Conservation (phyloP, 2,797 vertebrate genomes). For the Cercopithecus diana region DNA sequence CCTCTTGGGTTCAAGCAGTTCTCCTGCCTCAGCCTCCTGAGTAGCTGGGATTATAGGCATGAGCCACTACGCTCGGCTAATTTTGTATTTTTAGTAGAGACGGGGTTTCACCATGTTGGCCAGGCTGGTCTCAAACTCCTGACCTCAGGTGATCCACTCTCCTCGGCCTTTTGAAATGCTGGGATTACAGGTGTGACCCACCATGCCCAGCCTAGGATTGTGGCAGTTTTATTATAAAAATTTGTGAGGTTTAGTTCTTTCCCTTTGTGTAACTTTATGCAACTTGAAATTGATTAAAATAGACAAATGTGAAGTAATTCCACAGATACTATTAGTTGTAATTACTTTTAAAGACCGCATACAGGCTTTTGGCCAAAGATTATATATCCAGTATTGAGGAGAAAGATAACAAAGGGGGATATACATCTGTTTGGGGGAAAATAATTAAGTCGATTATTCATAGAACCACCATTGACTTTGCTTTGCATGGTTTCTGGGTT, state of each 20-base stretch:
- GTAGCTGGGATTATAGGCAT: neutral
- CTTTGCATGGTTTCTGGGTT: neutral
- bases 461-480: neutral
- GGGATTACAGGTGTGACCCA: neutral
- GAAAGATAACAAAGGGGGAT: neutral
- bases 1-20: neutral
- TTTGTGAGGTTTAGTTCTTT: neutral
- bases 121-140: neutral
- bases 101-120: neutral
- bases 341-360: neutral
- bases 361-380: neutral
- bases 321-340: neutral
- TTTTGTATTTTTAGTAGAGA: neutral
- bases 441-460: slow-evolving; percentile 8
- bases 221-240: slow-evolving; percentile 3
- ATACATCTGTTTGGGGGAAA: slow-evolving; percentile 5
- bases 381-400: neutral
- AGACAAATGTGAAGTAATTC: neutral
- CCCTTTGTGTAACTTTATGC: neutral
- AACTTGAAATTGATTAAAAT: slow-evolving; percentile 20
- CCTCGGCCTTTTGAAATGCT: neutral
- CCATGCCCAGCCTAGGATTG: neutral
- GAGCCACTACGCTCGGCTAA: neutral
- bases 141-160: neutral
- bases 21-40: neutral